A percentile compares a stretch with the other conserved stretches of the same genome.
Conservation (phyloP, 2,888 invertebrate genomes). For the Epinotia ramella region DNA sequence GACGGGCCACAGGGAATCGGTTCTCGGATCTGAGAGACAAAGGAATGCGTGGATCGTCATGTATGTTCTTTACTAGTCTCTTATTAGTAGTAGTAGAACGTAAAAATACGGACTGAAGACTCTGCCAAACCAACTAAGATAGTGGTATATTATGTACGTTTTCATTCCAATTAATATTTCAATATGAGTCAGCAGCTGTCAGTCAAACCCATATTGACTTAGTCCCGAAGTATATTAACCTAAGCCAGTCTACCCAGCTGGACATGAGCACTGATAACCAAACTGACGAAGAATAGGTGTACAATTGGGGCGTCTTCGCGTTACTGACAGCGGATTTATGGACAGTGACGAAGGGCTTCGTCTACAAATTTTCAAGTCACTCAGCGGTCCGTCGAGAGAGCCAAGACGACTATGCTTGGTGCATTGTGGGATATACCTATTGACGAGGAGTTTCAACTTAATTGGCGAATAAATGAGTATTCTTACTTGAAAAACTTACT, state of each 20-base stretch:
- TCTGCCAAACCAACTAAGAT: too few species aligned
- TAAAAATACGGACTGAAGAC: too few species aligned
- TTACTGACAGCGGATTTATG: constrained; percentile 19
- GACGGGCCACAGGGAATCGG: neutral
- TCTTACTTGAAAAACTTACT: neutral
- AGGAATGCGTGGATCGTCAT: neutral
- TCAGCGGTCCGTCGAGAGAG: neutral
- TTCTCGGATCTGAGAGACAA: neutral
- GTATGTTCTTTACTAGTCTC: neutral
- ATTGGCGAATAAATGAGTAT: neutral
- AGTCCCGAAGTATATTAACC: neutral
- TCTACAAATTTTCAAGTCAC: constrained; percentile 26
- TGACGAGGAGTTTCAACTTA: neutral
- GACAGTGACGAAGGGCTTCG: constrained; percentile 24
- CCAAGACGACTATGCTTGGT: constrained; percentile 1
- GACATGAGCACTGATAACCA: constrained; percentile 1
- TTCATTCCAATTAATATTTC: neutral
- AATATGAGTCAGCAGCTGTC: neutral
- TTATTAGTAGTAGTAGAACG: neutral
- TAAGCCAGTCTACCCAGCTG: constrained; percentile 4
- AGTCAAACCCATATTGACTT: neutral
- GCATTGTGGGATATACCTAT: neutral
- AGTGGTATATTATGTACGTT: too few species aligned
- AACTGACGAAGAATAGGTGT: constrained; percentile 1
- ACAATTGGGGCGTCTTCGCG: neutral